Base-by-base conservation (phyloP, 2,888 invertebrate genomes). In the Leptopilina myrica region DNA sequence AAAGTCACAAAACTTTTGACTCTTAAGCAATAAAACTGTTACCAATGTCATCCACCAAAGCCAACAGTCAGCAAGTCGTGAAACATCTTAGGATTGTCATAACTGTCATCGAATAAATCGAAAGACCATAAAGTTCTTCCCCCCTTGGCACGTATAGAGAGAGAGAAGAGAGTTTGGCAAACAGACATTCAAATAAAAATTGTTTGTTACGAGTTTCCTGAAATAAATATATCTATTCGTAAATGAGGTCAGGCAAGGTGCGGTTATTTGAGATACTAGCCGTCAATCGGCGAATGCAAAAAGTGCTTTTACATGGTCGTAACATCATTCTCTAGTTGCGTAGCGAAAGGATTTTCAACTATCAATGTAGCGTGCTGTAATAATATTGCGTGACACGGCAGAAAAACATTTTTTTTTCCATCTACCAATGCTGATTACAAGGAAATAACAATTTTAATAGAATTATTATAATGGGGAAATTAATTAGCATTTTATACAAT, bases 341-440 rank as follows among this genome's bases (percentile, higher is more conserved):
- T 20, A 46, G 62, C 49, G 49, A 75, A 73, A 79, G 26, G 79
- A 79, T 76, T 78, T 62, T 65, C 76, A 75, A 66, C 79, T 78
- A 77, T 76, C 33, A 3, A 33, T 33, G 33, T 33, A 2, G 33
- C 33, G 33, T 33, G 33, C 33, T 77, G 12, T 67, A 76, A 53
- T 73, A 53, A 73, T n/a, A 53, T 12, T 26, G 14, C 69, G 9
- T 73, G 69, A 73, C 69, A 73, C 14, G 33, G 69, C 69, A 73
- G 20, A 20, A 20, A 56, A 20, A 73, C 56, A 2, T 1, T 59
- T 7, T 59, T n/a, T 59, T 59, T n/a, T n/a, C 6, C 59, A 15
- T n/a, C 12, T 33, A 33, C 5, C 56, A 11, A 56, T 14, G n/a
- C 2, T 56, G 9, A 56, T 59, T 59, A 59, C 6, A 5, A 59